A percentile compares a stretch with the other conserved stretches of the same genome.
These are phyloP conservation scores for Setipinna tenuifilis DNA, from an alignment of 2,797 vertebrate genomes.

Conservation along the genomic window DNA sequence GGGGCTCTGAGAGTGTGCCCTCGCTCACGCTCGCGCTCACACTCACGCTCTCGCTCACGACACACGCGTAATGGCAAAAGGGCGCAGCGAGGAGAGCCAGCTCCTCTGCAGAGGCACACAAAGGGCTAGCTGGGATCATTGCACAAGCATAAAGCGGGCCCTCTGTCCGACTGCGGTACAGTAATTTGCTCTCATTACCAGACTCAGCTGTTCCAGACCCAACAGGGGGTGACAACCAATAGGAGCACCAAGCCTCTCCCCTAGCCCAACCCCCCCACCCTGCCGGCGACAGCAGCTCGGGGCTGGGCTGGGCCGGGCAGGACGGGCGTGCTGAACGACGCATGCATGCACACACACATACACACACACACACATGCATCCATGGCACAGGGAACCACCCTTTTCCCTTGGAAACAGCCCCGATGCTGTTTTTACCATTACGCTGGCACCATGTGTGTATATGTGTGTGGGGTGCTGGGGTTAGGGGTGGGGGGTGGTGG, in stretches of 20 bases:
- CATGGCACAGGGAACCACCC: constrained; percentile 37
- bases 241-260: constrained; percentile 61
- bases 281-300: neutral
- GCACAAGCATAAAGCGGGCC: constrained; percentile 25
- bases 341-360: neutral
- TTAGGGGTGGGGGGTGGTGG: constrained; percentile 12
- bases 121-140: neutral
- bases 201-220: constrained; percentile 62
- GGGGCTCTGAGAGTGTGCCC: neutral
- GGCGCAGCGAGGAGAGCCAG: constrained; percentile 7
- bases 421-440: constrained; percentile 46
- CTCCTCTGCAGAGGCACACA: constrained; percentile 12
- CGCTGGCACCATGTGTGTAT: constrained; percentile 37
- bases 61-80: neutral
- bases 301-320: neutral
- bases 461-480: constrained; percentile 20
- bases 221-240: constrained; percentile 67
- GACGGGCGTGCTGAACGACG: neutral
- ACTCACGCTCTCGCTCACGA: neutral
- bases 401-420: constrained; percentile 23
- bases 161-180: constrained; percentile 46
- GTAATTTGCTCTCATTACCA: constrained; percentile 66
- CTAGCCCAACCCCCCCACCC: neutral
- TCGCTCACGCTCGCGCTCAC: neutral
- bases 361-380: constrained; percentile 61